phyloP scores from a whole-genome alignment of 92 coral and sea anemone genomes.

The Actinostola sp. region DNA sequence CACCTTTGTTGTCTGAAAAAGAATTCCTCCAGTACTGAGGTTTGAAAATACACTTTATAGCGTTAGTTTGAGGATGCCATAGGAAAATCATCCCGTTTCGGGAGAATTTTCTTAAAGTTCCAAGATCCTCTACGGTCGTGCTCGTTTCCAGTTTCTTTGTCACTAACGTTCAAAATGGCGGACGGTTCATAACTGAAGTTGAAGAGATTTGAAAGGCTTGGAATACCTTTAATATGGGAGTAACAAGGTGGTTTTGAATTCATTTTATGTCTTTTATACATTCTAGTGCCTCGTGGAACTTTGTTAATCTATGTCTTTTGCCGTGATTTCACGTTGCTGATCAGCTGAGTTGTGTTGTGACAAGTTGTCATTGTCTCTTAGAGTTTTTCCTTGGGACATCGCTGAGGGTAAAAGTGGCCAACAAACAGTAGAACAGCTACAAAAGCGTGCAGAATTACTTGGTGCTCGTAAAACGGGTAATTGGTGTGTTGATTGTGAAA shows the following conservation, averaged over 20 bases:
- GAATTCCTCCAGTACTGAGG: too few species aligned
- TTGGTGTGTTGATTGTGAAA: conserved; percentile 94
- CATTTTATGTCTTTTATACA: too few species aligned
- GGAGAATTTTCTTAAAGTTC: too few species aligned
- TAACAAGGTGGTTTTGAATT: conserved; percentile 1
- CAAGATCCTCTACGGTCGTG: not conserved
- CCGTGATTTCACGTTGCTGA: not conserved
- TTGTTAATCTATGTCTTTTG: not conserved
- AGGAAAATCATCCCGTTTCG: too few species aligned
- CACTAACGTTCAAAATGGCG: conserved; percentile 2
- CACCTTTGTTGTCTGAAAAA: too few species aligned
- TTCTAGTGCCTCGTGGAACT: not conserved
- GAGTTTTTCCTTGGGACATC: conserved; percentile 89
- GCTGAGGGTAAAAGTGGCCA: conserved; percentile 93
- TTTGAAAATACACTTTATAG: too few species aligned
- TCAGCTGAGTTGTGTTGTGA: not conserved
- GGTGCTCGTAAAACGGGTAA: conserved; percentile 90
- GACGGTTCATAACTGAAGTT: too few species aligned
- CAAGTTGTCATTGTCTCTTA: conserved; percentile 6
- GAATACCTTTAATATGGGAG: not conserved
- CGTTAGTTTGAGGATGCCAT: too few species aligned
- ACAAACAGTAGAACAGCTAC: conserved; percentile 85
- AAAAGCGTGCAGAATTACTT: conserved; percentile 80
- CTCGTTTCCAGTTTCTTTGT: not conserved
- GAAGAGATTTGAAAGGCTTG: not conserved